Evolutionary conservation across 2,113 vertebrate genomes (phyloP), one percentile per base, ranked within the genome.

Genomic region (Melanostigma gelatinosum): DNA sequence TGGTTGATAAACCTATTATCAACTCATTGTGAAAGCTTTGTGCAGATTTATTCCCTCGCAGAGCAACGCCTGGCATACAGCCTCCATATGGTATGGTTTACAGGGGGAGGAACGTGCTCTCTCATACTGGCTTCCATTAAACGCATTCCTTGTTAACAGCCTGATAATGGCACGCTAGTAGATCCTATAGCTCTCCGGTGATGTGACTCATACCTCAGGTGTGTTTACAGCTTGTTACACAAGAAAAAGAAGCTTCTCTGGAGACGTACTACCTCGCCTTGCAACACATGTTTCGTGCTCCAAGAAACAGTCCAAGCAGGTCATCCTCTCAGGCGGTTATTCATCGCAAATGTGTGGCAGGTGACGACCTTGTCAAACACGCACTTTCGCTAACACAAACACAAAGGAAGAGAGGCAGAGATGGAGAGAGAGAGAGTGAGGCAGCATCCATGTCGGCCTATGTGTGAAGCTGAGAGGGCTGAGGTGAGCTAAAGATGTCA

Each of bases 151-250:
- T 44, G 16, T 65, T 72, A 90, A 91, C 84, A 85, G 77, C 67
- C 76, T 22, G 74, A 87, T 89, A 86, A 87, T 73, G 29, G 72
- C 80, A 24, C 1, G 60, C 63, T 83, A 75, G 72, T 58, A 11
- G 78, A 79, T 66, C 83, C 85, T 75, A 29, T 29, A 27, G 86
- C 67, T 80, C 84, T 82, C 65, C 65, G 46, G 63, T 13, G 24
- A 57, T 18, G 68, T 92, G 90, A 90, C 86, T 89, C 87, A 91
- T 88, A 84, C 42, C 83, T 89, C 89, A 90, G 91, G 90, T 92
- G 89, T 87, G 84, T 88, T 89, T 86, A 83, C 52, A 63, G 77
- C 62, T 65, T 65, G 72, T 87, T 54, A 77, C 48, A 34, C 78
- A 79, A 73, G 38, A 40, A 62, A 67, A 63, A 52, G n/a, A 63